Conservation (phyloP, 2,888 invertebrate species). For the Hydrotaea diabolus region DNA sequence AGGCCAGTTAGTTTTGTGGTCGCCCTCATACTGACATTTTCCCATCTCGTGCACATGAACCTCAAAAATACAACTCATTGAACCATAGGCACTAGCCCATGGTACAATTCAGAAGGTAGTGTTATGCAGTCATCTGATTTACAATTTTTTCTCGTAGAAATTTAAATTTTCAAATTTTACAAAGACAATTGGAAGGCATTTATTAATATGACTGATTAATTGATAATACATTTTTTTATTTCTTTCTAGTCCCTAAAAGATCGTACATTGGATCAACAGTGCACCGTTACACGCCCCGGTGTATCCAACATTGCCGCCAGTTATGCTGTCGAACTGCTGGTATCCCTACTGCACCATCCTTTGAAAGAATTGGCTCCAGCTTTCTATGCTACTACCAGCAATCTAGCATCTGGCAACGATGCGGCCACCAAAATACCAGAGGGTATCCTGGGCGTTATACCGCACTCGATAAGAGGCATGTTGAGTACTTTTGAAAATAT, state of each 20-base stretch:
- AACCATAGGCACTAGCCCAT: too few species aligned
- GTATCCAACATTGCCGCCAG: constrained; percentile 94
- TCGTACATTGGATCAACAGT: constrained; percentile 98
- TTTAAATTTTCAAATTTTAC: too few species aligned
- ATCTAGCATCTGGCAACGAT: constrained; percentile 59
- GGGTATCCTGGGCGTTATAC: constrained; percentile 90
- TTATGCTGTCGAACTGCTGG: constrained; percentile 93
- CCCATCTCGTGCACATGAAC: too few species aligned
- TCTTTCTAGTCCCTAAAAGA: constrained; percentile 90
- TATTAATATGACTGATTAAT: neutral
- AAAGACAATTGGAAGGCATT: too few species aligned
- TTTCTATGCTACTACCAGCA: constrained; percentile 79
- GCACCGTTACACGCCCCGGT: constrained; percentile 98
- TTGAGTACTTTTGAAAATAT: constrained; percentile 91
- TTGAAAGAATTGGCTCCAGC: constrained; percentile 86
- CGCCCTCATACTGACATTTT: too few species aligned
- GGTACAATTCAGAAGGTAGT: too few species aligned
- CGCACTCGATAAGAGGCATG: constrained; percentile 97
- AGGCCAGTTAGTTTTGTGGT: too few species aligned
- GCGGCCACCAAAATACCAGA: constrained; percentile 80
- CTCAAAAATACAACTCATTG: too few species aligned
- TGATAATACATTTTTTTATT: neutral
- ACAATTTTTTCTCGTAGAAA: too few species aligned
- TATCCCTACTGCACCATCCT: constrained; percentile 93
- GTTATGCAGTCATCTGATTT: too few species aligned